These are phyloP conservation scores for Drosophila pectinifera DNA, from an alignment of 1,140 invertebrate genomes.

Conservation along the genomic window DNA sequence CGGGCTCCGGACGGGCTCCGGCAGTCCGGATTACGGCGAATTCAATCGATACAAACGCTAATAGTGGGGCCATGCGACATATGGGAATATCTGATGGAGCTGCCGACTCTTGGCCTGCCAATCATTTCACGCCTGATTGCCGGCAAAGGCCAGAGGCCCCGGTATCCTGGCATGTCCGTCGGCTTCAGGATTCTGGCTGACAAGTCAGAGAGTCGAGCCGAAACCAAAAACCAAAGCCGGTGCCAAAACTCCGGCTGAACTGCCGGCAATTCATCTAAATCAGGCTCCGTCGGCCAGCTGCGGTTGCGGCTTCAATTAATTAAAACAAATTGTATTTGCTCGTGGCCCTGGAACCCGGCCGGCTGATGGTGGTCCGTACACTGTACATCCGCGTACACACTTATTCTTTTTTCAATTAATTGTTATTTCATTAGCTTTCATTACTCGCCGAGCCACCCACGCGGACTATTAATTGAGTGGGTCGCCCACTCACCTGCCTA, in stretches of 20 bases:
- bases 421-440: conserved; percentile 78
- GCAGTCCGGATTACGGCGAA: conserved; percentile 29
- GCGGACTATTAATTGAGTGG: conserved; percentile 56
- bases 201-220: conserved; percentile 37
- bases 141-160: conserved; percentile 28
- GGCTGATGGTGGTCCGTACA: conserved; percentile 8
- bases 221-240: conserved; percentile 17
- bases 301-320: conserved; percentile 75
- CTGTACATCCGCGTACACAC: conserved; percentile 8
- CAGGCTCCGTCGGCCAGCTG: conserved; percentile 56
- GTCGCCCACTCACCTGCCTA: conserved; percentile 47
- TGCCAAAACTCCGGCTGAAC: conserved; percentile 35
- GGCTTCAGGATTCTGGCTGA: conserved; percentile 32
- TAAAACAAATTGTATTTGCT: conserved; percentile 78
- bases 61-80: conserved; percentile 59
- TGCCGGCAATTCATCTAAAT: conserved; percentile 69
- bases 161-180: conserved; percentile 4
- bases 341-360: conserved; percentile 14
- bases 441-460: conserved; percentile 63
- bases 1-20: too few species aligned
- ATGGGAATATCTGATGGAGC: conserved; percentile 70
- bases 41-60: conserved; percentile 71
- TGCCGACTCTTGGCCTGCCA: conserved; percentile 56
- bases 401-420: conserved; percentile 64
- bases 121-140: conserved; percentile 74